Evolutionary conservation across 2,888 invertebrate genomes (phyloP).

Genomic region (Fragum sueziense): DNA sequence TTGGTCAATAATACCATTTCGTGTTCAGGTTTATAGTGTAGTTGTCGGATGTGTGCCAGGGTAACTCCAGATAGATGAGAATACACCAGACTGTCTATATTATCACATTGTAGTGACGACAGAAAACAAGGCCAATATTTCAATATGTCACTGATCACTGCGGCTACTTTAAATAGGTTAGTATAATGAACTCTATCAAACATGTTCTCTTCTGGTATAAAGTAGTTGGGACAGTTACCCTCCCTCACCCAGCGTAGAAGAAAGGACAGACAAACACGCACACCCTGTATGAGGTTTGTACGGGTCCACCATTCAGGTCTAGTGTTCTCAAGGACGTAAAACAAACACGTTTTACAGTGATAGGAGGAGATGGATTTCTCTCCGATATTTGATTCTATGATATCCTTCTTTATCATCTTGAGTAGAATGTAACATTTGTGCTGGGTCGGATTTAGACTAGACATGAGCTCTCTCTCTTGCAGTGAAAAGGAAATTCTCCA

Average conservation of each 20-base stretch:
- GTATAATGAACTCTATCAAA: not conserved
- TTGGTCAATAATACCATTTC: not conserved
- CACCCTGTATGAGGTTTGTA: constrained; percentile 3
- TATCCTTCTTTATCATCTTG: constrained; percentile 29
- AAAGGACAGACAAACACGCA: not conserved
- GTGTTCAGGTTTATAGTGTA: not conserved
- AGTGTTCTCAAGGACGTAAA: constrained; percentile 4
- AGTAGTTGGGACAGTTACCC: constrained; percentile 24
- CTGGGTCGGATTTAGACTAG: constrained; percentile 20
- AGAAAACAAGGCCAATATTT: not conserved
- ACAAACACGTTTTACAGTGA: constrained; percentile 21
- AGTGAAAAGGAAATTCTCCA: constrained; percentile 34
- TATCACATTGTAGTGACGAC: not conserved
- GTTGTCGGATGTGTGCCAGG: not conserved
- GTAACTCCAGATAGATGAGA: not conserved
- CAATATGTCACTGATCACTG: not conserved
- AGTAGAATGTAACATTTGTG: constrained; percentile 36
- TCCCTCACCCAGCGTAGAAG: not conserved
- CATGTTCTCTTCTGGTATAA: constrained; percentile 26
- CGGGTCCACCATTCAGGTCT: not conserved
- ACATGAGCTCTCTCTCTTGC: constrained; percentile 37
- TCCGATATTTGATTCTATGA: constrained; percentile 7
- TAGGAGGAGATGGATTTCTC: not conserved
- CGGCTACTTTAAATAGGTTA: not conserved
- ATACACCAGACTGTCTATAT: not conserved